phyloP scores from a whole-genome alignment of 2,797 vertebrate genomes.

The Tauraco hartlaubi region DNA sequence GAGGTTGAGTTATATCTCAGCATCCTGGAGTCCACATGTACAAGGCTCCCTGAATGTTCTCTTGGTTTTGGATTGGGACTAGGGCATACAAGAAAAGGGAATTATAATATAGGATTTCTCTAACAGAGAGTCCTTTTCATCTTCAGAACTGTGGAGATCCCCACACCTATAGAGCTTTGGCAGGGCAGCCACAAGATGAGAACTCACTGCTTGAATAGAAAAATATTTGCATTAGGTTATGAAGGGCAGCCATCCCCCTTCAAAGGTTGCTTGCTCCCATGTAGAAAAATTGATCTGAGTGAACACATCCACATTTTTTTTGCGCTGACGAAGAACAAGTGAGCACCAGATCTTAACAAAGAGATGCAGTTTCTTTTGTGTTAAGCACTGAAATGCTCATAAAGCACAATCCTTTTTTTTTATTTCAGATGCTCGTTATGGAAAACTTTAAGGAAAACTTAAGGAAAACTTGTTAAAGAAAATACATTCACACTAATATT shows the following conservation, averaged over 20 bases:
- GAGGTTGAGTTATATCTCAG: not conserved
- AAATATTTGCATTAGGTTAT: not conserved
- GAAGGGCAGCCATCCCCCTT: conserved; percentile 24
- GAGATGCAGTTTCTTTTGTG: not conserved
- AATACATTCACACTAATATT: conserved; percentile 55
- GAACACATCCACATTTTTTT: conserved; percentile 45
- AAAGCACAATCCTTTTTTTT: not conserved
- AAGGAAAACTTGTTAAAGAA: conserved; percentile 31
- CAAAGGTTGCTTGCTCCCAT: conserved; percentile 14
- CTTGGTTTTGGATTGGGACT: conserved; percentile 36
- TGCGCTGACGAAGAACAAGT: not conserved
- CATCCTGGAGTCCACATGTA: not conserved
- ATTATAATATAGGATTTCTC: conserved; percentile 40
- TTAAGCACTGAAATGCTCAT: conserved; percentile 27
- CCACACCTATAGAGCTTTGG: not conserved
- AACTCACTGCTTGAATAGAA: conserved; percentile 35
- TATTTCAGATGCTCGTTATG: not conserved
- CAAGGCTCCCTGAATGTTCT: not conserved
- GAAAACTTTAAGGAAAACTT: conserved; percentile 27
- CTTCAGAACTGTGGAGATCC: not conserved
- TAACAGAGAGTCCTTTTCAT: conserved; percentile 20
- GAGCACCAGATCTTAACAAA: conserved; percentile 57
- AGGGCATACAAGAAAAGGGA: conserved; percentile 15
- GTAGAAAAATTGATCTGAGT: conserved; percentile 33
- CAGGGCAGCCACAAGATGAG: conserved; percentile 39